These are phyloP conservation scores for Hypomesus transpacificus DNA, from an alignment of 2,113 vertebrate genomes.

Conservation along the genomic window DNA sequence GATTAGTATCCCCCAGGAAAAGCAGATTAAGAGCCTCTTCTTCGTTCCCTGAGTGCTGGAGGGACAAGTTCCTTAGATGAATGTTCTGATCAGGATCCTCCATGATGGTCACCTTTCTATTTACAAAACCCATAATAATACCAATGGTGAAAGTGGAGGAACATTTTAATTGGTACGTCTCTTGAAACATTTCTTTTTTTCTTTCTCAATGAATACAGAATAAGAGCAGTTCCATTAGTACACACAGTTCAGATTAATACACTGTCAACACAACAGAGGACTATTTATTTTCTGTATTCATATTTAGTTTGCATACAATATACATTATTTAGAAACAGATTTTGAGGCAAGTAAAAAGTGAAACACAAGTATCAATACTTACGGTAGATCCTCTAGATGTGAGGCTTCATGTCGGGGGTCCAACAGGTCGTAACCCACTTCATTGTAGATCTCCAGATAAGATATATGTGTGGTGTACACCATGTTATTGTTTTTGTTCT, in stretches of 20 bases:
- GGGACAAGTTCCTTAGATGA: constrained; percentile 91
- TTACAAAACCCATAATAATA: background rate
- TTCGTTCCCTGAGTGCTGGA: constrained; percentile 86
- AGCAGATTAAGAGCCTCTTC: constrained; percentile 94
- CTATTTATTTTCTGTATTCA: background rate
- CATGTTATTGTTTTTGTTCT: constrained; percentile 85
- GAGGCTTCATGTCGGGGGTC: constrained; percentile 86
- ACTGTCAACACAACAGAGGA: background rate
- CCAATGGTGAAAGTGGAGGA: background rate
- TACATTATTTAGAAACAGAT: background rate
- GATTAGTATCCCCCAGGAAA: constrained; percentile 95
- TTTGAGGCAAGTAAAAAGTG: background rate
- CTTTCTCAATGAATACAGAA: too few relatives aligned
- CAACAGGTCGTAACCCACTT: constrained; percentile 91
- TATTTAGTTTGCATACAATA: background rate
- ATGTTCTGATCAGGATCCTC: constrained; percentile 95
- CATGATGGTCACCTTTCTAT: constrained; percentile 88
- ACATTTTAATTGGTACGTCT: too few relatives aligned
- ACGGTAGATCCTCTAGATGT: constrained; percentile 90
- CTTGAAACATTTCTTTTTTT: too few relatives aligned
- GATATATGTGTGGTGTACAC: constrained; percentile 87
- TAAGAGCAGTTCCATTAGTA: too few relatives aligned
- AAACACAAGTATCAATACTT: constrained; percentile 60
- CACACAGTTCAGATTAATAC: constrained; percentile 16
- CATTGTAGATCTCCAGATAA: constrained; percentile 98